These are phyloP conservation scores for Coracopsis vasa DNA, from an alignment of 2,113 vertebrate genomes.

Conservation along the genomic window DNA sequence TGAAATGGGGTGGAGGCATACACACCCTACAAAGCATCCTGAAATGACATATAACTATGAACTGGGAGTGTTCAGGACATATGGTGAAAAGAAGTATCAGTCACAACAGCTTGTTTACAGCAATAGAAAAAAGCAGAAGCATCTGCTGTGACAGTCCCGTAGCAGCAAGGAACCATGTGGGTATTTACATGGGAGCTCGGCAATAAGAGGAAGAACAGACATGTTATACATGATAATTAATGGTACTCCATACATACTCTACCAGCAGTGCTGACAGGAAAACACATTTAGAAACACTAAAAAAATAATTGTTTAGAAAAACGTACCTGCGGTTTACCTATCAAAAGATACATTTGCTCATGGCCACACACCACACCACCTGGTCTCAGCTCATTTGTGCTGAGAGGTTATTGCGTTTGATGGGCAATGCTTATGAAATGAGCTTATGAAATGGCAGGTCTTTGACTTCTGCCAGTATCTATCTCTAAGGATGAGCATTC, in stretches of 20 bases:
- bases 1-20: conserved; percentile 64
- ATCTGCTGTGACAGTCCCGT: background rate
- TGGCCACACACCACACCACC: background rate
- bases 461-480: background rate
- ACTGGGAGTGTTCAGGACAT: conserved; percentile 55
- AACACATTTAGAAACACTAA: background rate
- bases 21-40: conserved; percentile 58
- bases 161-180: background rate
- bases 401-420: background rate
- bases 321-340: background rate
- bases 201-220: background rate
- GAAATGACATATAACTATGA: conserved; percentile 52
- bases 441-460: background rate
- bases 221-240: background rate
- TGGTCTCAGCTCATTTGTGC: background rate
- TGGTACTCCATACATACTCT: background rate
- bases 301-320: background rate
- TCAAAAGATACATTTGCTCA: background rate
- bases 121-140: conserved; percentile 18
- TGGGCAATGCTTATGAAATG: background rate
- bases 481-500: background rate
- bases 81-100: conserved; percentile 42
- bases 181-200: background rate
- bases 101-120: conserved; percentile 66
- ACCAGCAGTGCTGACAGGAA: background rate